phyloP scores from a whole-genome alignment of 92 coral and sea anemone genomes.

The Siderastrea radians region DNA sequence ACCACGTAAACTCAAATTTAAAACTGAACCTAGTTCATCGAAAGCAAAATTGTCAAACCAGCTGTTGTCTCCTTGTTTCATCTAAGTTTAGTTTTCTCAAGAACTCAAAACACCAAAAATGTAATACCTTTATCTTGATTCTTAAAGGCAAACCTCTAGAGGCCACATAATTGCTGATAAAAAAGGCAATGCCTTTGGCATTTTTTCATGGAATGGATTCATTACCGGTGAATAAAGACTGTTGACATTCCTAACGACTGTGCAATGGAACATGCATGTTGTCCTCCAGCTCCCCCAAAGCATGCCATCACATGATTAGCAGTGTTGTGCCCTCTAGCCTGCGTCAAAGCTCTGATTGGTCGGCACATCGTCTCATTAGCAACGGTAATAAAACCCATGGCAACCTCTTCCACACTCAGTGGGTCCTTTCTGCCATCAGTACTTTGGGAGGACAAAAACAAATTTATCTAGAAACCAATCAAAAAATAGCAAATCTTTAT shows the following conservation, averaged over 20 bases:
- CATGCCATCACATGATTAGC: slow-evolving; percentile 97
- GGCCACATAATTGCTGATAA: too few relatives aligned
- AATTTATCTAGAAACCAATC: too few relatives aligned
- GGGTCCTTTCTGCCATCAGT: slow-evolving; percentile 65
- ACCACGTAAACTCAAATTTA: too few relatives aligned
- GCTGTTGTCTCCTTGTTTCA: too few relatives aligned
- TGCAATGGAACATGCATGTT: slow-evolving; percentile 98
- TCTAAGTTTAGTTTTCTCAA: too few relatives aligned
- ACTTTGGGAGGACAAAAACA: slow-evolving; percentile 64
- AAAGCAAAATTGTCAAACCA: too few relatives aligned
- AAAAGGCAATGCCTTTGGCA: too few relatives aligned
- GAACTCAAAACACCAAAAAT: too few relatives aligned
- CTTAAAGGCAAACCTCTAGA: too few relatives aligned
- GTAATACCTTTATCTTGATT: too few relatives aligned
- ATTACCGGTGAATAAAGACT: slow-evolving; percentile 93
- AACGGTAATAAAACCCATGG: slow-evolving; percentile 96
- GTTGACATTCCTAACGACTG: slow-evolving; percentile 97
- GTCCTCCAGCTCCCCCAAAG: slow-evolving; percentile 99
- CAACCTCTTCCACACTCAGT: slow-evolving; percentile 88
- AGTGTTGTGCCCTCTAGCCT: slow-evolving; percentile 98
- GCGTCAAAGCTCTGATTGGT: slow-evolving; percentile 98
- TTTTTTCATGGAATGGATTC: background rate
- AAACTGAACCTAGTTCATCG: too few relatives aligned
- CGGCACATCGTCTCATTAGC: slow-evolving; percentile 99
- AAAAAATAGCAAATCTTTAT: slow-evolving; percentile 39